A percentile compares a stretch with the other conserved stretches of the same genome.
Evolutionary conservation across 2,113 vertebrate species (phyloP).

Genomic region (Antechinus flavipes): DNA sequence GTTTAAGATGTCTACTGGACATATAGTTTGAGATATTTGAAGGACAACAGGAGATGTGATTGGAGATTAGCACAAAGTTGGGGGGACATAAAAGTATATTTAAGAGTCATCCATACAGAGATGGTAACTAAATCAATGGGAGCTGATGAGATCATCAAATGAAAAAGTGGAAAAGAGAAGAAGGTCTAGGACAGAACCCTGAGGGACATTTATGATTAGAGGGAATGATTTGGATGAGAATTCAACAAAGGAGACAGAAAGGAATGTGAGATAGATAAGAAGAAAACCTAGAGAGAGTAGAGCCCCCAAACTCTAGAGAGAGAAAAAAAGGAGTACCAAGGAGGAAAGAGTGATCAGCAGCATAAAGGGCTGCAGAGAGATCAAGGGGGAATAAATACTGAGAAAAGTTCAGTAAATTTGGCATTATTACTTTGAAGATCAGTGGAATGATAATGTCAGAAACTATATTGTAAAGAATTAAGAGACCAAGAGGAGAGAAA

Average conservation of each 20-base stretch:
- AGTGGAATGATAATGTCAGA: not conserved
- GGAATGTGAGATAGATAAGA: not conserved
- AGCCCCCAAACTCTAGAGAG: not conserved
- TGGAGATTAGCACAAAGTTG: not conserved
- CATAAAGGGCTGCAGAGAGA: not conserved
- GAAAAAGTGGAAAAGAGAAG: not conserved
- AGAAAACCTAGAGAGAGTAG: not conserved
- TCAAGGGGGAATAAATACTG: not conserved
- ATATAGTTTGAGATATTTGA: not conserved
- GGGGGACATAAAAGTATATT: not conserved
- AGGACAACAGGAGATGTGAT: not conserved
- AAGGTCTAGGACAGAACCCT: not conserved
- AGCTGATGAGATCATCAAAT: not conserved
- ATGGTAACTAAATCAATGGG: not conserved
- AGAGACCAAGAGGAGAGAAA: not conserved
- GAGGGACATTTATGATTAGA: not conserved
- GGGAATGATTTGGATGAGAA: not conserved
- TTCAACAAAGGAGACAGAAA: not conserved
- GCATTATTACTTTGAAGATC: not conserved
- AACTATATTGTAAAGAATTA: not conserved
- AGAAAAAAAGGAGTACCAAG: not conserved
- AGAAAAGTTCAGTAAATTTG: not conserved
- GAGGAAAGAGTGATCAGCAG: not conserved
- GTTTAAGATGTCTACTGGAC: not conserved
- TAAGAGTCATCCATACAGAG: not conserved